Conservation (phyloP, 2,797 vertebrate genomes). For the Danionella dracula region DNA sequence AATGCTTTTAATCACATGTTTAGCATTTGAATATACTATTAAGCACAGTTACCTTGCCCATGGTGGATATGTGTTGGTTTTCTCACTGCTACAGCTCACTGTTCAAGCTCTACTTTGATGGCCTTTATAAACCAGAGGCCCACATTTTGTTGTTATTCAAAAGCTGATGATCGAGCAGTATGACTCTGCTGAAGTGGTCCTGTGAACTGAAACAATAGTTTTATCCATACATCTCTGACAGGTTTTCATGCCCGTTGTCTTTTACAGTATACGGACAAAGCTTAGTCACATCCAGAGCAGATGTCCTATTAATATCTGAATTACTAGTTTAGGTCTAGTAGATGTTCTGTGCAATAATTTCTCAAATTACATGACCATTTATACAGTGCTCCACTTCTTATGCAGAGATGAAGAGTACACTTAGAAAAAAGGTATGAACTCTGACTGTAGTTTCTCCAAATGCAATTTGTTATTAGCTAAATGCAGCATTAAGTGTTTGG, state of each 20-base stretch:
- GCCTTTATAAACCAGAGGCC: slow-evolving; percentile 50
- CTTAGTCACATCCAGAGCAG: slow-evolving; percentile 57
- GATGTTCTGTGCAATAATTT: too few relatives aligned
- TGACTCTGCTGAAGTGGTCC: slow-evolving; percentile 66
- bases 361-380: too few relatives aligned
- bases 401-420: too few relatives aligned
- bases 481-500: too few relatives aligned
- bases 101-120: slow-evolving; percentile 49
- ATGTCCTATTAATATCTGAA: slow-evolving; percentile 53
- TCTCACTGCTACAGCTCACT: slow-evolving; percentile 59
- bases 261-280: slow-evolving; percentile 51
- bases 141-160: slow-evolving; percentile 69
- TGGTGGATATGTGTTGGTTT: slow-evolving; percentile 61
- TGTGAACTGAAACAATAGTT: slow-evolving; percentile 64
- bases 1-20: neutral
- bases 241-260: slow-evolving; percentile 57
- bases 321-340: too few relatives aligned
- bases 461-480: too few relatives aligned
- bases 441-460: too few relatives aligned
- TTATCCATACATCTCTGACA: slow-evolving; percentile 73
- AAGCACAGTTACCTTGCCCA: slow-evolving; percentile 66
- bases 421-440: too few relatives aligned
- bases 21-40: neutral
- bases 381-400: too few relatives aligned
- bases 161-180: slow-evolving; percentile 73